Evolutionary conservation across 2,888 invertebrate genomes (phyloP), one percentile per base, ranked within the genome.

Genomic region (Chloromyia formosa): DNA sequence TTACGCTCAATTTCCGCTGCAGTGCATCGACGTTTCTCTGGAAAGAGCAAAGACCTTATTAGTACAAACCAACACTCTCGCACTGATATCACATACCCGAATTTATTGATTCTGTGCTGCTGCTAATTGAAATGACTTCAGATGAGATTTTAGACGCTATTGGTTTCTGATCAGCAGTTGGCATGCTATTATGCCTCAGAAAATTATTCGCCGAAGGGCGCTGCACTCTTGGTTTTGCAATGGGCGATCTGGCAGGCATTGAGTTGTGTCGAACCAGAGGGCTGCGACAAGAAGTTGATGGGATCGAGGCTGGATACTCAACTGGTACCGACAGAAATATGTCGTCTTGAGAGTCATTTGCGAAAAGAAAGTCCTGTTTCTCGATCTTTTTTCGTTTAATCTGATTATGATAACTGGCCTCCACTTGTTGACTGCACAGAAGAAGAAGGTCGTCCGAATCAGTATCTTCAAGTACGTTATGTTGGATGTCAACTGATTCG

Each of bases 401-500:
- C 27, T 60, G 58, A 18, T 27, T 53, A 5, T 61, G 35, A 40
- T 71, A 75, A 18, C 35, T 71, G 3, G 53, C 61, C 45, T 76
- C 76, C n/a, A 66, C 66, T 53, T 66, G 3, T 53, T 76, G 76
- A 72, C 71, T 74, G 27, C 56, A 74, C 23, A 74, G 58, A 14
- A 76, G 23, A 12, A 75, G 40, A n/a, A 74, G 27, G 66, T 66
- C 58, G 58, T 76, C 76, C 16, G 66, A 22, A 53, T 74, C 76
- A 3, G 74, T 64, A 20, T 75, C 75, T 68, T 75, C 75, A 7
- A 73, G 20, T 35, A 75, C 27, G 40, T 68, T 49, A 12, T 18
- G 5, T 68, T 68, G 0, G 14, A 20, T 45, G n/a, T 35, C 7
- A 4, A 2, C 27, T 7, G 16, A 0, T 49, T 22, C 53, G 0